These are phyloP conservation scores for Pseudorectes ferrugineus DNA, from an alignment of 2,113 vertebrate species.

Conservation along the genomic window DNA sequence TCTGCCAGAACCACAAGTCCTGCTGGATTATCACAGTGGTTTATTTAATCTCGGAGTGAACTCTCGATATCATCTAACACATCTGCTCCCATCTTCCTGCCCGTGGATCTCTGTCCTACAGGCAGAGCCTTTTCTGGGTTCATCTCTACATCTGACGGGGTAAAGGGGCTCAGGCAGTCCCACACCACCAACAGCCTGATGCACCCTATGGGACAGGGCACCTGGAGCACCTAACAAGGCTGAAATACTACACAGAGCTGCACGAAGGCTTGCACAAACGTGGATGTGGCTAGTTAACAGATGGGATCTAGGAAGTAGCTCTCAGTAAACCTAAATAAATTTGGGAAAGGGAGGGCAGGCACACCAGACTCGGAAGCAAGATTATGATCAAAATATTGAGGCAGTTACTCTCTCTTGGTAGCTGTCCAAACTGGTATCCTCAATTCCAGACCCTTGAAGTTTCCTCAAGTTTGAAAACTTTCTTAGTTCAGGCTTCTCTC, in stretches of 20 bases:
- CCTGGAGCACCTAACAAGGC: not conserved
- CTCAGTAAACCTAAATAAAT: not conserved
- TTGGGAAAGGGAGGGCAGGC: not conserved
- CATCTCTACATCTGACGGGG: not conserved
- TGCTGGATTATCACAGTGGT: not conserved
- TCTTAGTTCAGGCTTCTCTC: not conserved
- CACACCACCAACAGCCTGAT: not conserved
- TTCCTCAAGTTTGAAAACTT: not conserved
- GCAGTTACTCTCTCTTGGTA: not conserved
- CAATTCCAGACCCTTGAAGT: not conserved
- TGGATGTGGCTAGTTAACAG: not conserved
- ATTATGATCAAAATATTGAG: not conserved
- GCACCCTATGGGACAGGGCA: not conserved
- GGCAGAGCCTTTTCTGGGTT: not conserved
- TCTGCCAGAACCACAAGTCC: not conserved
- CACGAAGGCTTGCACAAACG: not conserved
- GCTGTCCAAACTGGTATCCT: not conserved
- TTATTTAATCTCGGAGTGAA: conserved; percentile 22
- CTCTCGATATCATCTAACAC: not conserved
- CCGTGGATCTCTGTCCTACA: not conserved
- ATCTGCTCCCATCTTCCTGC: not conserved
- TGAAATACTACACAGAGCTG: not conserved
- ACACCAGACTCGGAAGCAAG: not conserved
- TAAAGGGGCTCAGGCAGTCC: not conserved
- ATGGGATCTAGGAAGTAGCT: not conserved